Evolutionary conservation across 2,113 vertebrate species (phyloP), one percentile per base, ranked within the genome.

Genomic region (Lutjanus erythropterus): DNA sequence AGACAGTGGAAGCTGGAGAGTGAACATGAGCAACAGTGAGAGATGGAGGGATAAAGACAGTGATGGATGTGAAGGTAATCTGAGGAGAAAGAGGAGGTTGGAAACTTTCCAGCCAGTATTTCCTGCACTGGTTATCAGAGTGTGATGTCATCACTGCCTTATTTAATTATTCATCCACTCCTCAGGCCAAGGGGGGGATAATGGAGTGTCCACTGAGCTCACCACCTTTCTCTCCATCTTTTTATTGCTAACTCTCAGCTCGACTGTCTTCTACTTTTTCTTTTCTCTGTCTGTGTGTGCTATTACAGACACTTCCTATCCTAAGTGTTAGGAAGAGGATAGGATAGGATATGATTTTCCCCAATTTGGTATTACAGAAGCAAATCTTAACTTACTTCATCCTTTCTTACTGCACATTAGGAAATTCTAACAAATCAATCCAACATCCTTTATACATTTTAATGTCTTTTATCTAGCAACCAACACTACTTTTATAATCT

Each of bases 141-240:
- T 80, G 84, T 94, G 93, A 95, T 92, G 88, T 93, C 94, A 94
- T 88, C 89, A 83, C 62, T 83, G 88, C 71, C 89, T 89, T 87
- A 90, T 93, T 95, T 52, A 94, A 94, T 94, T 92, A 95, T 95
- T 94, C 80, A 94, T 94, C 71, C 35, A 60, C 85, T 89, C 82
- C 78, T 85, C 71, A 87, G 88, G 53, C 72, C 61, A 53, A 78
- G 47, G 21, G 56, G 60, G 29, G 64, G 67, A 65, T 82, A 85
- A 91, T 84, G 61, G 58, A 81, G 76, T 60, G 61, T 62, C 76
- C 67, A 71, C 65, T 42, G 70, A 83, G 70, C 41, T 74, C 21
- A 10, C 75, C 25, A 19, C 35, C 18, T 58, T 86, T 78, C 55
- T 55, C 12, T 71, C 12, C 44, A 25, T 37, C 46, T 53, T 70